Conservation (phyloP, 1,140 invertebrate genomes). For the Venturia canescens region DNA sequence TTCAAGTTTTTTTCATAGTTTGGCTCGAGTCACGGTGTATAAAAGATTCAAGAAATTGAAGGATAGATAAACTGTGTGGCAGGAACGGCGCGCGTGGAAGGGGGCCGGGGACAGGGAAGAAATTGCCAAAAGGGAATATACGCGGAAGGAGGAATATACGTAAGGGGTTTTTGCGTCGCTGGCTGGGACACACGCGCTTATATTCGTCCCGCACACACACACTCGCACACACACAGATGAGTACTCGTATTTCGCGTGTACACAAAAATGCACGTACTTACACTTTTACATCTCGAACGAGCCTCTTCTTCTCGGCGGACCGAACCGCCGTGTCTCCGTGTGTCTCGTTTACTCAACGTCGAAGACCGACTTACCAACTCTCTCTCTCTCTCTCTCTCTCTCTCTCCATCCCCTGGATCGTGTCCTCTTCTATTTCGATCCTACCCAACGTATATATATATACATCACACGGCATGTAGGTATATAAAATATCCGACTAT, state of each 20-base stretch:
- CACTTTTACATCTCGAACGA: conserved; percentile 14
- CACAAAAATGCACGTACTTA: conserved; percentile 1
- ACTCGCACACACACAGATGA: not conserved
- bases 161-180: not conserved
- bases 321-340: conserved; percentile 65
- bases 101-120: not conserved
- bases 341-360: conserved; percentile 71
- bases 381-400: conserved; percentile 37
- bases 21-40: not conserved
- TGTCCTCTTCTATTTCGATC: conserved; percentile 31
- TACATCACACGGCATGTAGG: not conserved
- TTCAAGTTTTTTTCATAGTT: not conserved
- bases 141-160: not conserved
- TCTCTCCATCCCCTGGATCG: conserved; percentile 32
- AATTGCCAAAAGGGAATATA: conserved; percentile 14
- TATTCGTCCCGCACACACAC: not conserved
- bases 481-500: not conserved
- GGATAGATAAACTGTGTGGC: not conserved
- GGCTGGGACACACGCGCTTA: not conserved
- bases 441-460: conserved; percentile 2
- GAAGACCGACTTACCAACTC: conserved; percentile 63
- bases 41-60: conserved; percentile 8
- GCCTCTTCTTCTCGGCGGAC: conserved; percentile 57
- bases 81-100: not conserved
- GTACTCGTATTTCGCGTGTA: not conserved